These are phyloP conservation scores for Furcifer pardalis DNA, from an alignment of 2,797 vertebrate species.

Conservation along the genomic window DNA sequence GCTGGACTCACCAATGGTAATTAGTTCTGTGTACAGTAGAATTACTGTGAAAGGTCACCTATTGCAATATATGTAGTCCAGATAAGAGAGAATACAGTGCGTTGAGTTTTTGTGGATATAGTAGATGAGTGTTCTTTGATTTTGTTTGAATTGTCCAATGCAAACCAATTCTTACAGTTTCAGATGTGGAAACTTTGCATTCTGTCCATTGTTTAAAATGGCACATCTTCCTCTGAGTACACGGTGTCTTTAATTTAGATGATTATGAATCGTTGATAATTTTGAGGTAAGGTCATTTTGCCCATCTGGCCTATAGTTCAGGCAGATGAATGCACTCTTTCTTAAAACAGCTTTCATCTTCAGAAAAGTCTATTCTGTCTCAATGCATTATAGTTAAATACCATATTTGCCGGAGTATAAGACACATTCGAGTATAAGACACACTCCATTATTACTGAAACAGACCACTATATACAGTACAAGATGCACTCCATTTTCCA, in stretches of 20 bases:
- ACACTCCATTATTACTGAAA: too few species aligned
- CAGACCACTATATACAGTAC: too few species aligned
- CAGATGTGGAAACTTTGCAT: constrained; percentile 14
- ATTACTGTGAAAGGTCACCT: neutral
- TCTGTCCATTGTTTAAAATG: constrained; percentile 1
- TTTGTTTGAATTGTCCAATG: constrained; percentile 11
- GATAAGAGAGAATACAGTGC: neutral
- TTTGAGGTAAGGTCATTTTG: constrained; percentile 20
- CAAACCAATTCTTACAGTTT: constrained; percentile 32
- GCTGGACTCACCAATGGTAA: neutral
- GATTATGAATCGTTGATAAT: constrained; percentile 16
- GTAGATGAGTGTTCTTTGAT: constrained; percentile 3
- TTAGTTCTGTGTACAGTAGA: neutral
- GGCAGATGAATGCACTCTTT: constrained; percentile 17
- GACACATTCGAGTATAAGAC: too few species aligned
- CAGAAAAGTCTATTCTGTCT: neutral
- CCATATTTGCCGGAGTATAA: too few species aligned
- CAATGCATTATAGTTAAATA: neutral
- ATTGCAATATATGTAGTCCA: neutral
- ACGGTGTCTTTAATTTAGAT: constrained; percentile 24
- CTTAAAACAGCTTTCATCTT: constrained; percentile 9
- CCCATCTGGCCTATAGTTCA: constrained; percentile 4
- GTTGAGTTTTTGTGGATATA: neutral
- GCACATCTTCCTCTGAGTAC: constrained; percentile 16
- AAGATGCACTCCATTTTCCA: too few species aligned